These are phyloP conservation scores for Lycocerus yunnanus DNA, from an alignment of 2,888 invertebrate genomes.

Conservation along the genomic window DNA sequence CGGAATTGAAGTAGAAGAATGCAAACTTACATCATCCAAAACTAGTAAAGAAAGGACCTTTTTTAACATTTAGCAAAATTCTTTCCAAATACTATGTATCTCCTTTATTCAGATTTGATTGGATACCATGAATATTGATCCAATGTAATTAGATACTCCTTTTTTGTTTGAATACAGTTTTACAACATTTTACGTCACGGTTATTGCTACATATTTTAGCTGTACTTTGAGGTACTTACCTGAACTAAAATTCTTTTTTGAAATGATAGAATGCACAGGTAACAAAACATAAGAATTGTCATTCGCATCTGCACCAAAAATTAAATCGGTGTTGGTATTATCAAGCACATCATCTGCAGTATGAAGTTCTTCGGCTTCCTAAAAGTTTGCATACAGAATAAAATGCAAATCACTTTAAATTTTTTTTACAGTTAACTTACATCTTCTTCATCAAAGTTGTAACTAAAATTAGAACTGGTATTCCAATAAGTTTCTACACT, in stretches of 20 bases:
- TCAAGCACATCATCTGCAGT: constrained; percentile 6
- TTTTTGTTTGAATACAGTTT: too few relatives aligned
- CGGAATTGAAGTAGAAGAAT: constrained; percentile 38
- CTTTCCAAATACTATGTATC: too few relatives aligned
- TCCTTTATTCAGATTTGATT: too few relatives aligned
- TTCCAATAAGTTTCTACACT: constrained; percentile 77
- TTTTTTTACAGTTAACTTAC: constrained; percentile 43
- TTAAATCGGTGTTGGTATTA: constrained; percentile 23
- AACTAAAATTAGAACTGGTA: constrained; percentile 71
- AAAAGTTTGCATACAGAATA: background rate
- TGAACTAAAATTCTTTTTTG: constrained; percentile 44
- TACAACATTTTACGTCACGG: too few relatives aligned
- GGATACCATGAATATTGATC: too few relatives aligned
- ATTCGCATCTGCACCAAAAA: constrained; percentile 42
- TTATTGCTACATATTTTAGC: too few relatives aligned
- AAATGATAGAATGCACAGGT: constrained; percentile 48
- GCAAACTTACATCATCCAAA: constrained; percentile 54
- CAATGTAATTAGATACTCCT: too few relatives aligned
- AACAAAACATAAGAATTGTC: constrained; percentile 35
- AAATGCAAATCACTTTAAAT: background rate
- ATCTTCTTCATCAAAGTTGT: constrained; percentile 80
- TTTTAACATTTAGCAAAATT: background rate
- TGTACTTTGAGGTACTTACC: constrained; percentile 25
- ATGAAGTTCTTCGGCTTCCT: constrained; percentile 9
- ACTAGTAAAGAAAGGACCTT: constrained; percentile 47